A percentile compares a stretch with the other conserved stretches of the same genome.
phyloP scores from a whole-genome alignment of 1,140 invertebrate species.

The Augochlora pura region DNA sequence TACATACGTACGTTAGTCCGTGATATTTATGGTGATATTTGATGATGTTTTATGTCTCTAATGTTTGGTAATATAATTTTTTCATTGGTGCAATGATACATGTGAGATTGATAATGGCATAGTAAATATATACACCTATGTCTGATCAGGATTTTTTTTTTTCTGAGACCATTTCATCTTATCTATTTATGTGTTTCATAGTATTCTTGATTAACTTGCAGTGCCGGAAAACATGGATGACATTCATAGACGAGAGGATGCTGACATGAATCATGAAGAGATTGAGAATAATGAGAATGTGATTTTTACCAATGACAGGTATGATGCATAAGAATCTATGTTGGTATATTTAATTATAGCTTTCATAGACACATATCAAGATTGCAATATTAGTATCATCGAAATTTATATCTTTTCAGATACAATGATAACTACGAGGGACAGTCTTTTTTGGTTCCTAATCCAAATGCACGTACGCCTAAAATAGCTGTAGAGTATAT shows the following conservation, averaged over 20 bases:
- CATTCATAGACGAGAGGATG: background rate
- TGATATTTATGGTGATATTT: background rate
- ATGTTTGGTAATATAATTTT: background rate
- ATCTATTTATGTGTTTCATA: background rate
- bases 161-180: background rate
- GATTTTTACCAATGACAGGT: conserved; percentile 20
- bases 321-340: background rate
- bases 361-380: background rate
- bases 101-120: background rate
- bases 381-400: background rate
- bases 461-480: conserved; percentile 46
- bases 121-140: background rate
- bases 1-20: too few species aligned
- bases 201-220: background rate
- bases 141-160: conserved; percentile 4
- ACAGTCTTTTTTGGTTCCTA: conserved; percentile 53
- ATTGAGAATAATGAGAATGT: background rate
- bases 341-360: background rate
- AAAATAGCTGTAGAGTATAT: conserved; percentile 55
- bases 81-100: background rate
- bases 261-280: background rate
- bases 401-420: conserved; percentile 9
- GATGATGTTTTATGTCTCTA: background rate
- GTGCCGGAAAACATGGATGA: background rate
- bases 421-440: conserved; percentile 8